Evolutionary conservation across 2,888 invertebrate species (phyloP).

Genomic region (Melanchra persicariae): DNA sequence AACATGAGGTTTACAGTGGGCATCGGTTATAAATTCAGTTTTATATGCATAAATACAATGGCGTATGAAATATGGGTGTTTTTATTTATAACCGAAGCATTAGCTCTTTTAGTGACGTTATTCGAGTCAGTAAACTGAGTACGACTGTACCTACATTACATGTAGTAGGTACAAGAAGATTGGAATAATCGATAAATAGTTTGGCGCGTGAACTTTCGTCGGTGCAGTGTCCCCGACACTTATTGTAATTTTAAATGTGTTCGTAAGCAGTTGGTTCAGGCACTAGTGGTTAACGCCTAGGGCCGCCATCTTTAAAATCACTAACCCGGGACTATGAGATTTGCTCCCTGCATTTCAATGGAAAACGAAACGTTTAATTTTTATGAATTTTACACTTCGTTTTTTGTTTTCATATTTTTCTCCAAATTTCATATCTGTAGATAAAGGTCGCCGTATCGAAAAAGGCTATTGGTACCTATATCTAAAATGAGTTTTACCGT

Average conservation of each 20-base stretch:
- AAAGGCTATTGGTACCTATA: neutral
- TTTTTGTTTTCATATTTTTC: constrained; percentile 2
- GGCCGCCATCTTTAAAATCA: constrained; percentile 68
- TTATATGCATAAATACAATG: constrained; percentile 62
- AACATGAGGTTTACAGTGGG: constrained; percentile 48
- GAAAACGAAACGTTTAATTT: constrained; percentile 47
- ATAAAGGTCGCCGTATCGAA: neutral
- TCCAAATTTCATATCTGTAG: neutral
- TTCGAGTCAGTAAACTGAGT: constrained; percentile 63
- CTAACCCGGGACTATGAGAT: constrained; percentile 54
- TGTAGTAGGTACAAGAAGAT: constrained; percentile 74
- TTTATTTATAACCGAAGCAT: constrained; percentile 61
- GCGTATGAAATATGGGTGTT: constrained; percentile 61
- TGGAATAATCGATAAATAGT: constrained; percentile 82
- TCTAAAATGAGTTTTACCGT: constrained; percentile 19
- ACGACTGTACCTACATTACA: constrained; percentile 36
- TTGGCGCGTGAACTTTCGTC: constrained; percentile 85
- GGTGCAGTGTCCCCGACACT: constrained; percentile 81
- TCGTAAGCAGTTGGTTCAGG: constrained; percentile 75
- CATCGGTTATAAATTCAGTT: constrained; percentile 62
- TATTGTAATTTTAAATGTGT: constrained; percentile 89
- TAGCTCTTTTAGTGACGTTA: constrained; percentile 53
- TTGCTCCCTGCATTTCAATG: constrained; percentile 52
- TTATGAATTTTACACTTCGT: constrained; percentile 16
- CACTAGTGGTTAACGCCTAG: constrained; percentile 68